phyloP scores from a whole-genome alignment of 2,113 vertebrate genomes.

The Lamprotornis superbus region DNA sequence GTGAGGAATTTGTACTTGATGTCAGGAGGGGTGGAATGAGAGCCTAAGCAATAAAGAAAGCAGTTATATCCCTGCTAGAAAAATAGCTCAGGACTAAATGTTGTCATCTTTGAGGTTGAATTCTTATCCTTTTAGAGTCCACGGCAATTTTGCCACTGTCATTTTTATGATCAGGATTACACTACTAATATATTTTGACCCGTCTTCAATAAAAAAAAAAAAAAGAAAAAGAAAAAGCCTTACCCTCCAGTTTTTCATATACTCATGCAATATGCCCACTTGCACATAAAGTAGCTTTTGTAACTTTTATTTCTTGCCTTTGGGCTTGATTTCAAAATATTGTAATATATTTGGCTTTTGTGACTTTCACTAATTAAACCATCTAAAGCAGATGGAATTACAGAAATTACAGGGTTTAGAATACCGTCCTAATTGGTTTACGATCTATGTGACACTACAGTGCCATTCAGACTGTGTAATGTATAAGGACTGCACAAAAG shows the following conservation, averaged over 20 bases:
- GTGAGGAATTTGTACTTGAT: neutral
- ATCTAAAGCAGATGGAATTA: constrained; percentile 82
- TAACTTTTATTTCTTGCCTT: constrained; percentile 73
- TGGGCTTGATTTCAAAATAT: constrained; percentile 78
- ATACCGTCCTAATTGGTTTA: constrained; percentile 83
- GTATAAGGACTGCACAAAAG: constrained; percentile 63
- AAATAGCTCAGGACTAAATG: neutral
- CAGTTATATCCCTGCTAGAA: neutral
- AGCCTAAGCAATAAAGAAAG: neutral
- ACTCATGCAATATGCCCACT: constrained; percentile 54
- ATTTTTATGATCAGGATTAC: neutral
- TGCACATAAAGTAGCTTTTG: constrained; percentile 64
- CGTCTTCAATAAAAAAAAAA: neutral
- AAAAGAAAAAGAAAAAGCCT: neutral
- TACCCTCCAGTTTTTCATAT: neutral
- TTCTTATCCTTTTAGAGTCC: neutral
- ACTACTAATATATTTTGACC: neutral
- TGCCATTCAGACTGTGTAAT: constrained; percentile 72
- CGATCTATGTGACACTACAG: constrained; percentile 77
- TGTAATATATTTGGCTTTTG: constrained; percentile 83
- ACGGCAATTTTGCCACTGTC: neutral
- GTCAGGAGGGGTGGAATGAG: neutral
- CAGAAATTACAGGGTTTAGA: constrained; percentile 80
- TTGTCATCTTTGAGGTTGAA: neutral
- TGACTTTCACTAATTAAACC: constrained; percentile 81